Base-by-base conservation (phyloP, 2,113 vertebrate genomes). In the Hemiprocne comata region DNA sequence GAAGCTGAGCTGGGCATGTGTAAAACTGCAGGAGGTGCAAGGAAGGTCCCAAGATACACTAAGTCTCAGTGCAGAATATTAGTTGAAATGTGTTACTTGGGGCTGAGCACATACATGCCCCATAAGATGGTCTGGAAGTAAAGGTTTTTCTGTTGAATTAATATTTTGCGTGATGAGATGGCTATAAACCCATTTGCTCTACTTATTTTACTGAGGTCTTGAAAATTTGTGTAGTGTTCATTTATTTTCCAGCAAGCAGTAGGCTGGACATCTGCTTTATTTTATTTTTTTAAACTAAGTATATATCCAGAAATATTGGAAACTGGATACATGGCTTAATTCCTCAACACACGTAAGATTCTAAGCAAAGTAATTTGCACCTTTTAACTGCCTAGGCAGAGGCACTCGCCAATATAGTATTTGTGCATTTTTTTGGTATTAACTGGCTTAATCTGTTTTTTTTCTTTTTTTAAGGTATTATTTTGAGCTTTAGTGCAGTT, bases 221-320 rank as follows among this genome's bases (percentile, higher is more conserved):
- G 86, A 94, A 97, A 96, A 92, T 89, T 92, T 97, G 92, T 60
- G 23, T 93, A 85, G 44, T 36, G 31, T 89, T 97, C 91, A 70
- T 95, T 75, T 91, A n/a, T 97, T 97, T 97, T 97, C 93, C 96
- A 97, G 82, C 82, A 96, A 92, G 94, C 71, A 92, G 53, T 95
- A 93, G 70, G 75, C 93, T 93, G 94, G 78, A 97, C 94, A 93
- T 94, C 76, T 97, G 96, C 89, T 94, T 97, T 94, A 71, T 76
- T 19, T 93, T 94, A 87, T 91, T 90, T 93, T 85, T 89, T 81
- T 83, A 34, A 51, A 93, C 15, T 97, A 95, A 96, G 74, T 96
- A 4, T 95, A 84, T 97, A 95, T 93, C 86, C 93, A 98, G 95
- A 95, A 96, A 79, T 94, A 87, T 58, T 93, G 95, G 94, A 96